Percentiles rank a stretch among this genome's conserved stretches.
Conservation (phyloP, 2,888 invertebrate species). For the Melolontha melolontha region DNA sequence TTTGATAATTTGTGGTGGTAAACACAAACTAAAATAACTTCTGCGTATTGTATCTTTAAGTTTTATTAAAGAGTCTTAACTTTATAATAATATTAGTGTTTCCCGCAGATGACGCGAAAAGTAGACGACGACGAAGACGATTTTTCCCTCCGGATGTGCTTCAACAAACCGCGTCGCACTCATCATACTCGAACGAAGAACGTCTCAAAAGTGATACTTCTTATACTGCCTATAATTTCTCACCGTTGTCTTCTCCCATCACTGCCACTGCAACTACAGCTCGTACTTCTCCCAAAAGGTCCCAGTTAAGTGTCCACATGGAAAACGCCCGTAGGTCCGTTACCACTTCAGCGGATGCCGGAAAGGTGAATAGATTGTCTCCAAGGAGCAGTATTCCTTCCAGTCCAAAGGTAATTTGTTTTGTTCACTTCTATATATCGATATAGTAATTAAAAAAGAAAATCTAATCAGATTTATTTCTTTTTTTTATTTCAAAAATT, state of each 20-base stretch:
- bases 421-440: conserved; percentile 44
- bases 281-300: conserved; percentile 53
- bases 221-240: conserved; percentile 54
- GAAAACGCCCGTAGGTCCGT: conserved; percentile 63
- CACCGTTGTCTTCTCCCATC: conserved; percentile 53
- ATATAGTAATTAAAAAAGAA: too few relatives aligned
- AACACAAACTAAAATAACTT: too few relatives aligned
- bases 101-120: conserved; percentile 56
- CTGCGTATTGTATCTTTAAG: too few relatives aligned
- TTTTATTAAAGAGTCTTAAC: background rate
- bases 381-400: conserved; percentile 49
- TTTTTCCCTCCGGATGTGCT: conserved; percentile 60
- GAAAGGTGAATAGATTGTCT: conserved; percentile 23
- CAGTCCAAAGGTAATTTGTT: conserved; percentile 50
- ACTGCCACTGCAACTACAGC: conserved; percentile 53
- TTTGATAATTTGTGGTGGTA: too few relatives aligned
- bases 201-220: conserved; percentile 52
- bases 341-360: conserved; percentile 48
- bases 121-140: conserved; percentile 57
- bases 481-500: too few relatives aligned
- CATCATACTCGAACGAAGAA: conserved; percentile 46
- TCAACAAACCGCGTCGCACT: conserved; percentile 50
- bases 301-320: conserved; percentile 63
- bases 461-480: too few relatives aligned
- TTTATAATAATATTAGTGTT: conserved; percentile 11